Evolutionary conservation across 2,113 vertebrate genomes (phyloP), one percentile per base, ranked within the genome.

Genomic region (Hippocampus mohnikei): DNA sequence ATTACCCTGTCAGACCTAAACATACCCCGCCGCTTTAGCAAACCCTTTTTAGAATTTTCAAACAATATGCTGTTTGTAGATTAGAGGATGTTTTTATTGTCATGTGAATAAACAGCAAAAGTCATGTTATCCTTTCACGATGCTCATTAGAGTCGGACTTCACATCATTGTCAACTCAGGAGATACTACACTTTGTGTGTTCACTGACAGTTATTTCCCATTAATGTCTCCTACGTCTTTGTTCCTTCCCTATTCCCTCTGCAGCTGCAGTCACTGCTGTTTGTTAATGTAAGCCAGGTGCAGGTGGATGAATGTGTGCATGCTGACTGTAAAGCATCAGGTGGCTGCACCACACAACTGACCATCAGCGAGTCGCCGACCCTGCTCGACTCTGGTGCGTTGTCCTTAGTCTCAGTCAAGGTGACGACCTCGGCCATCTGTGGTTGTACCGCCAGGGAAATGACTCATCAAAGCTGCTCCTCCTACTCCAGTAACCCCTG

Each of bases 201-300:
- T 67, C 60, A 29, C 10, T 73, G 48, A 52, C 55, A 76, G 62
- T 76, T 56, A 76, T 12, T 40, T 42, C 67, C 50, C 13, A 1
- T 77, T 50, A 70, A 61, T 64, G 25, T 74, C 29, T 76, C 37
- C 11, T 55, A 63, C 56, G 55, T 48, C 25, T 60, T n/a, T 55
- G 21, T 65, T 55, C 23, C 52, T 23, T 55, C 8, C 52, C 21
- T 23, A 59, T 79, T 16, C 74, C 76, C 67, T 74, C 71, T 12
- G 6, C 76, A 95, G 94, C 88, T 95, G 68, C 94, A 94, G 83
- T 87, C 92, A 5, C 84, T 89, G 78, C 88, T 96, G 66, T 90
- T 84, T 16, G 52, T 88, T 50, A 92, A 90, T 55, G 65, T 95
- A 58, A 94, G 87, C 63, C 94, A 94, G 84, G 91, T 95, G 6